Evolutionary conservation across 2,888 invertebrate species (phyloP).

Genomic region (Drosophila acutilabella): DNA sequence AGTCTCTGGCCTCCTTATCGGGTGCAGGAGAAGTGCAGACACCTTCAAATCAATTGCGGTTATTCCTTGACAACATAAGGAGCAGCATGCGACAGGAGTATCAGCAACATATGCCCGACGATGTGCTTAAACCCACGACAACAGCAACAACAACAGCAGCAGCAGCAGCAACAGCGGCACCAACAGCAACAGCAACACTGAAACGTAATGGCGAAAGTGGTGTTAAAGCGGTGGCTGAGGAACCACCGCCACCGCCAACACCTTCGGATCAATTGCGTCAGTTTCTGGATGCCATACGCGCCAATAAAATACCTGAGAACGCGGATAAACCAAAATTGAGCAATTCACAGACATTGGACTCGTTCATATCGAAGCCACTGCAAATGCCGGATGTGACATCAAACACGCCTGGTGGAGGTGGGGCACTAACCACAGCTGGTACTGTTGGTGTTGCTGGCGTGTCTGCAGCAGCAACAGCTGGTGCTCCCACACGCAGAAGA

Average conservation of each 20-base stretch:
- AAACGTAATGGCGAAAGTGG: conserved; percentile 48
- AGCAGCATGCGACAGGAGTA: conserved; percentile 84
- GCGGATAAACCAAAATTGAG: conserved; percentile 80
- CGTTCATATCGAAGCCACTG: conserved; percentile 81
- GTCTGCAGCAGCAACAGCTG: conserved; percentile 10
- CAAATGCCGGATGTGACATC: conserved; percentile 83
- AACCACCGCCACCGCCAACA: conserved; percentile 76
- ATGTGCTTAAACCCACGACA: conserved; percentile 70
- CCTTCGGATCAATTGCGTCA: conserved; percentile 85
- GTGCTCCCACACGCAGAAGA: conserved; percentile 50
- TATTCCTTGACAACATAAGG: conserved; percentile 84
- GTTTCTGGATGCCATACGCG: conserved; percentile 84
- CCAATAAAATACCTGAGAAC: conserved; percentile 84
- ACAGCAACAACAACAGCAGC: conserved; percentile 75
- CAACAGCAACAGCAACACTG: conserved; percentile 33
- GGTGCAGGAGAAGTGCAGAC: conserved; percentile 81
- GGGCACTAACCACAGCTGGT: background rate
- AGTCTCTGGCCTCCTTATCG: conserved; percentile 82
- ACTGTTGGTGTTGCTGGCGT: background rate
- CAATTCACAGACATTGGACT: conserved; percentile 81
- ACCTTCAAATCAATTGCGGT: conserved; percentile 83
- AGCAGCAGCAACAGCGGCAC: conserved; percentile 67
- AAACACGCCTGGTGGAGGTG: conserved; percentile 66
- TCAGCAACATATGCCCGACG: conserved; percentile 83
- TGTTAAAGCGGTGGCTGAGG: conserved; percentile 5